Evolutionary conservation across 2,888 invertebrate genomes (phyloP), one percentile per base, ranked within the genome.

Genomic region (Orgyia antiqua): DNA sequence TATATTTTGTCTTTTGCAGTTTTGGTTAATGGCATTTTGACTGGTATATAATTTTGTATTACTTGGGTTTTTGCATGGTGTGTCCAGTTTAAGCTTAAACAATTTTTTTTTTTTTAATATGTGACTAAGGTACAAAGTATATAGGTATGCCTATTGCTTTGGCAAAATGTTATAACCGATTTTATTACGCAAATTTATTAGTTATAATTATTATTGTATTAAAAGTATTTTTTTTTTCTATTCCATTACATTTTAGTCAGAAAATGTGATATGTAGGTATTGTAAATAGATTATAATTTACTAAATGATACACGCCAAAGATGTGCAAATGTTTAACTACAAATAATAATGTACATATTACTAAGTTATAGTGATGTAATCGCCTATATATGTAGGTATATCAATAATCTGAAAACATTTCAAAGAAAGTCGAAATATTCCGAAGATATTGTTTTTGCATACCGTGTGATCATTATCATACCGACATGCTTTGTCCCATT

Each of bases 191-290:
- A 23, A 23, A 23, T 10, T 10, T 23, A 23, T 23, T 23, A 23
- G 11, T 9, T 20, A 8, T 20, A 20, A 11, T 23, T 24, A 24
- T 24, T 4, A 13, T 13, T 13, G 13, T 24, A 13, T 2, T 23
- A 9, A 23, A 11, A 11, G 11, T 15, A 4, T 15, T 4, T 15
- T 15, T 15, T 15, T 15, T 15, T 15, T 15, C 6, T 15, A 6
- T 15, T 15, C 4, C 39, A 40, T 36, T 33, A 41, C 8, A 33
- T 33, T 41, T 42, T 42, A 51, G 51, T 54, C 38, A 36, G 29
- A 19, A 28, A 33, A 34, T 41, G 54, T 51, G 51, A 54, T 54
- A 24, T 24, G 2, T 13, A 7, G 37, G 31, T 39, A 39, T 30
- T 31, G 36, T 36, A 36, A 31, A 25, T 36, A 28, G 25, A 8